These are phyloP conservation scores for Oenanthe melanoleuca DNA, from an alignment of 2,113 vertebrate species.

Conservation along the genomic window DNA sequence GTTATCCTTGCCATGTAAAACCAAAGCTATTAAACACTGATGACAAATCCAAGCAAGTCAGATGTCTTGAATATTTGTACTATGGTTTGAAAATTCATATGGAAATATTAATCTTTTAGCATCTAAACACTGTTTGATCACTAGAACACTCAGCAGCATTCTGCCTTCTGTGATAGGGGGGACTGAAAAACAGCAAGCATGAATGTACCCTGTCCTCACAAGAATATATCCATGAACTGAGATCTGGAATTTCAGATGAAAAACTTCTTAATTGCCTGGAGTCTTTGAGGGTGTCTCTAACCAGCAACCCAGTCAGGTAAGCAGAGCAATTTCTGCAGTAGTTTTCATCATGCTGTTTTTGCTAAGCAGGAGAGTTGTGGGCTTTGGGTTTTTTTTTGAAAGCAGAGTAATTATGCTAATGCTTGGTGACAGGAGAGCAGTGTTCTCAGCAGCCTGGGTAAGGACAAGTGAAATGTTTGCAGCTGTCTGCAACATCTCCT, in stretches of 20 bases:
- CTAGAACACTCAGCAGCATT: not conserved
- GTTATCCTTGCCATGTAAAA: not conserved
- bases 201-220: conserved; percentile 95
- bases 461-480: not conserved
- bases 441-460: not conserved
- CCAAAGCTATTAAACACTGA: not conserved
- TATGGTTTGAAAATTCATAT: not conserved
- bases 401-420: not conserved
- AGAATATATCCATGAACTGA: conserved; percentile 95
- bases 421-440: not conserved
- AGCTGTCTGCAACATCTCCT: not conserved
- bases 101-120: not conserved
- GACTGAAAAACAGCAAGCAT: conserved; percentile 96
- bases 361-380: not conserved
- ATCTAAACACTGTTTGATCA: not conserved
- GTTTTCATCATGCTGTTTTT: not conserved
- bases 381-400: not conserved
- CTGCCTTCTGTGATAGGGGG: conserved; percentile 81
- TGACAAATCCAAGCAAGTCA: not conserved
- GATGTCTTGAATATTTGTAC: not conserved
- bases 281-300: conserved; percentile 95
- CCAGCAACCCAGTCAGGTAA: conserved; percentile 98
- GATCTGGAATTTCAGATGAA: conserved; percentile 93
- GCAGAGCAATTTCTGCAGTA: conserved; percentile 4
- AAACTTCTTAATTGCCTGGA: conserved; percentile 96